Conservation (phyloP, 1,140 invertebrate genomes). For the Drosophila kepulauana region DNA sequence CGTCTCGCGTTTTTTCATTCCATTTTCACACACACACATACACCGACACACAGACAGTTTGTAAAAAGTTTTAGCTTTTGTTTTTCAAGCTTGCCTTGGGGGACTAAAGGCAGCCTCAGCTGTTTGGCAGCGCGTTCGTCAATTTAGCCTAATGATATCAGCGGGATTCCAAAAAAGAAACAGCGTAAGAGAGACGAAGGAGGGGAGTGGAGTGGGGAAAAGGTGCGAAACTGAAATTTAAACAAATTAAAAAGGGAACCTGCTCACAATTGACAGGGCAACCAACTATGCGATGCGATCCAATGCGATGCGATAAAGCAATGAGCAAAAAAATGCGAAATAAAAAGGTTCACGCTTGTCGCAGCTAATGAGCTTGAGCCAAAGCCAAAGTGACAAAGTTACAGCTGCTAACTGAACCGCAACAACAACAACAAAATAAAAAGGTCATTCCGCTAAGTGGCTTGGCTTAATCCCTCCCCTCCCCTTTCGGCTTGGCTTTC, state of each 20-base stretch:
- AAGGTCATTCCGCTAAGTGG: conserved; percentile 45
- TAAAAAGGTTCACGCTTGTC: conserved; percentile 53
- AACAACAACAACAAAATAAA: conserved; percentile 24
- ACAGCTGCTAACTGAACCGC: conserved; percentile 44
- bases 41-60: conserved; percentile 30
- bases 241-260: conserved; percentile 78
- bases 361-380: conserved; percentile 48
- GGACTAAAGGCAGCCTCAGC: conserved; percentile 60
- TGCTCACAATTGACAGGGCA: conserved; percentile 43
- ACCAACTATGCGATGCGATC: conserved; percentile 2
- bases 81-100: conserved; percentile 53
- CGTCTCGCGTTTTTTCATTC: conserved; percentile 55
- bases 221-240: conserved; percentile 82
- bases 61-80: conserved; percentile 65
- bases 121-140: conserved; percentile 74
- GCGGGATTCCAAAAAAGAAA: conserved; percentile 22
- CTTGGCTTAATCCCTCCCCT: conserved; percentile 25
- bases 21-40: conserved; percentile 18
- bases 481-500: too few relatives aligned
- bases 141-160: conserved; percentile 81
- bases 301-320: conserved; percentile 13
- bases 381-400: conserved; percentile 55
- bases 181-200: not conserved
- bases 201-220: conserved; percentile 24
- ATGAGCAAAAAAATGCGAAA: conserved; percentile 16